These are phyloP conservation scores for Sycophila sp. DNA, from an alignment of 1,140 invertebrate genomes.

Conservation along the genomic window DNA sequence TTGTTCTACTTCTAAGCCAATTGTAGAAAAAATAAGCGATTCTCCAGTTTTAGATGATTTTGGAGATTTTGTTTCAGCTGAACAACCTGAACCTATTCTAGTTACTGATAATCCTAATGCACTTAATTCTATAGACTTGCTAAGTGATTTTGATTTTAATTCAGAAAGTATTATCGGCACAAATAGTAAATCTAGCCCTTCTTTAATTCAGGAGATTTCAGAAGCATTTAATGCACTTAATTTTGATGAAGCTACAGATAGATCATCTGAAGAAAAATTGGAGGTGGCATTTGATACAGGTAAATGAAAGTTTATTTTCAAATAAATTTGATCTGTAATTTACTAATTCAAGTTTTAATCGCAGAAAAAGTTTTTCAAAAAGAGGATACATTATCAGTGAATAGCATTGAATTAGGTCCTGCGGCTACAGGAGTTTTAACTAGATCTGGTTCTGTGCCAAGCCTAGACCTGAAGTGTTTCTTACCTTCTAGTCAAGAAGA, in stretches of 20 bases:
- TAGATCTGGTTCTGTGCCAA: slow-evolving; percentile 65
- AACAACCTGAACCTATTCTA: slow-evolving; percentile 44
- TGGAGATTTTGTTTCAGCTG: slow-evolving; percentile 70
- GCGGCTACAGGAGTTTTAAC: slow-evolving; percentile 54
- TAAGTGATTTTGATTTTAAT: slow-evolving; percentile 59
- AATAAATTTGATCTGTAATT: slow-evolving; percentile 3
- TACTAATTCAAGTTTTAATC: slow-evolving; percentile 28
- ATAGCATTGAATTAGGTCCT: slow-evolving; percentile 60
- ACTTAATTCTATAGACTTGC: slow-evolving; percentile 54
- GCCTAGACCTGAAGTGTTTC: slow-evolving; percentile 65
- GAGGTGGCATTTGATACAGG: slow-evolving; percentile 49
- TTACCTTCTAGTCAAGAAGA: slow-evolving; percentile 59
- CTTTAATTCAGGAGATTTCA: slow-evolving; percentile 55
- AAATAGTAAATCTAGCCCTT: slow-evolving; percentile 45
- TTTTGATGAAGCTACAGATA: slow-evolving; percentile 49
- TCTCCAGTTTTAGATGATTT: slow-evolving; percentile 64
- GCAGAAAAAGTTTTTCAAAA: slow-evolving; percentile 57
- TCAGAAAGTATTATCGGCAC: slow-evolving; percentile 41
- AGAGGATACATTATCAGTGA: slow-evolving; percentile 61
- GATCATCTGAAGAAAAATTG: slow-evolving; percentile 48
- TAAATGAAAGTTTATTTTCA: slow-evolving; percentile 39
- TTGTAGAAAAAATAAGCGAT: slow-evolving; percentile 8
- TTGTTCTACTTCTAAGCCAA: slow-evolving; percentile 31
- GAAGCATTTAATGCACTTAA: slow-evolving; percentile 58
- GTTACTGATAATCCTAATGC: slow-evolving; percentile 41